Evolutionary conservation across 2,113 vertebrate genomes (phyloP), one percentile per base, ranked within the genome.

Genomic region (Amblyopsis rosae): DNA sequence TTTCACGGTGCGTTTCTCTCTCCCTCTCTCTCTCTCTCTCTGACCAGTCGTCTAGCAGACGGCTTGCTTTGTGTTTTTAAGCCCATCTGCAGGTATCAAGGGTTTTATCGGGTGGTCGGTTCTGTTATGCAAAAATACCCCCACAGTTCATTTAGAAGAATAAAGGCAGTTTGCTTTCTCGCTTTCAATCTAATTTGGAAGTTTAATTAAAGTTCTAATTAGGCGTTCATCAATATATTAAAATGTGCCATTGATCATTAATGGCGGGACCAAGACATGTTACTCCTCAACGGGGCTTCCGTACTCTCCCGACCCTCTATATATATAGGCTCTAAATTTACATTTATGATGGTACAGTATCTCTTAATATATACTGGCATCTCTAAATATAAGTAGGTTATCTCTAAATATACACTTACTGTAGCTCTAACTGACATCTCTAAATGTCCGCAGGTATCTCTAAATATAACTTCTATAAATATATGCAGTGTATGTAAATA

Each of bases 191-290:
- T 68, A 64, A 79, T 86, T 74, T 75, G 55, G 60, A 87, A 69
- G 72, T 79, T 47, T 74, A 81, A 89, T 88, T 78, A 75, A 85
- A 86, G 80, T 90, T 76, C 65, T 69, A 83, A 84, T 75, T 75
- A 56, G 69, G 53, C 69, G 61, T 55, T 57, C 35, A 41, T 65
- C 11, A 51, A 65, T 80, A 80, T 71, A 75, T 84, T 82, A 35
- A 76, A 83, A 81, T 41, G 67, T 82, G 65, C 59, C 77, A 83
- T 76, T 77, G 57, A 79, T 77, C 73, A 62, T 78, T 67, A 60
- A 74, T 80, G 76, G 67, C 70, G 60, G 58, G 47, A 73, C 16
- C 57, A 55, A 73, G 69, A 65, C 70, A 60, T 5, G 11, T 68
- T 77, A 48, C 79, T 84, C 59, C 66, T 16, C 65, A 3, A 12